Percentiles rank a stretch among this genome's conserved stretches.
Conservation (phyloP, 2,113 vertebrate species). For the Actenoides lindsayi region DNA sequence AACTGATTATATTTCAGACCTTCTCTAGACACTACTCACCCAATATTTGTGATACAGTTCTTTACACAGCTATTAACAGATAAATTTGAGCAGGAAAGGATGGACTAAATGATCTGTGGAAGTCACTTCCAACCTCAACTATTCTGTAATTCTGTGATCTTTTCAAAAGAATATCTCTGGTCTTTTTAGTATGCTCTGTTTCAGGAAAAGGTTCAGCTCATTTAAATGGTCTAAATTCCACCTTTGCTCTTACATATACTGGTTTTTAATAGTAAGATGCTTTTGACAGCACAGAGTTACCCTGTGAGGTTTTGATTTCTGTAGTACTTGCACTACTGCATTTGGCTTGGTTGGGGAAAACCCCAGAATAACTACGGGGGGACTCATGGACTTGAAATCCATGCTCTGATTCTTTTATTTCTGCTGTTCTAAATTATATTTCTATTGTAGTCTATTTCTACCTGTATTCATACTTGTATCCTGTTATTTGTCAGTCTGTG, state of each 20-base stretch:
- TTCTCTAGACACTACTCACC: neutral
- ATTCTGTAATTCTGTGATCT: neutral
- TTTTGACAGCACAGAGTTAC: neutral
- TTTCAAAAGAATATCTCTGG: neutral
- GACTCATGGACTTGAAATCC: neutral
- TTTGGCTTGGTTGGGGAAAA: neutral
- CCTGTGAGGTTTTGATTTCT: neutral
- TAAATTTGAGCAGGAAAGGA: neutral
- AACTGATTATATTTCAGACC: neutral
- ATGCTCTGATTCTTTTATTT: neutral
- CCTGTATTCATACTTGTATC: neutral
- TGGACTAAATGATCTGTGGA: neutral
- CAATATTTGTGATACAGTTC: neutral
- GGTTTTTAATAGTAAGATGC: neutral
- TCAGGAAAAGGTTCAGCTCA: neutral
- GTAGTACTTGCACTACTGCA: neutral
- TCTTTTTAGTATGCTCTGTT: neutral
- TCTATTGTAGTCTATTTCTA: neutral
- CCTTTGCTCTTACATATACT: neutral
- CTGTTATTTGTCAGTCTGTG: neutral
- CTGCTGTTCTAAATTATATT: neutral
- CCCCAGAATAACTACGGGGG: neutral
- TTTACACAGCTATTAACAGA: neutral
- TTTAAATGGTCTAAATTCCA: neutral
- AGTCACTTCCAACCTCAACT: neutral